A percentile compares a stretch with the other conserved stretches of the same genome.
These are phyloP conservation scores for Lagodon rhomboides DNA, from an alignment of 2,797 vertebrate genomes.

Conservation along the genomic window DNA sequence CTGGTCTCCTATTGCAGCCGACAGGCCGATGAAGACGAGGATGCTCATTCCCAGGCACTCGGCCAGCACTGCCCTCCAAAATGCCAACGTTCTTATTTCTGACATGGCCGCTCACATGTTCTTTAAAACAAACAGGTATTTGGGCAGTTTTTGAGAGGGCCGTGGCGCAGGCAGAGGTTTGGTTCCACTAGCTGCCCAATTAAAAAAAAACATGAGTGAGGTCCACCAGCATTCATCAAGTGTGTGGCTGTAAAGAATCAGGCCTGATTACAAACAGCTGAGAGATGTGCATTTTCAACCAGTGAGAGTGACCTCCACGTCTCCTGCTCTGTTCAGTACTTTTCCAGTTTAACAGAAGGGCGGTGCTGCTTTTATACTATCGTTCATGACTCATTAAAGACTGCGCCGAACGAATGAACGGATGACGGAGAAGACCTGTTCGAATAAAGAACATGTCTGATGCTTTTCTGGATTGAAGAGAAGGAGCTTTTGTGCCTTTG, in stretches of 20 bases:
- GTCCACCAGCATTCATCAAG: constrained; percentile 36
- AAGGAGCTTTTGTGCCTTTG: not conserved
- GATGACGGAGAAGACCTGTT: not conserved
- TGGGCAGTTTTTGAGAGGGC: not conserved
- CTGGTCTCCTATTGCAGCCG: constrained; percentile 81
- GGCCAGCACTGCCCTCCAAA: constrained; percentile 88
- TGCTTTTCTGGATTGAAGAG: not conserved
- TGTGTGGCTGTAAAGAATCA: constrained; percentile 37
- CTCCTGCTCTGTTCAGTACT: constrained; percentile 36
- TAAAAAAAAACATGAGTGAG: constrained; percentile 18
- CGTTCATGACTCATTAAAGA: constrained; percentile 25
- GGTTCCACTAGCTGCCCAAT: constrained; percentile 13
- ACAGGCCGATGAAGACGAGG: constrained; percentile 89
- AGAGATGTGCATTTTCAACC: constrained; percentile 47
- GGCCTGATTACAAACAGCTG: constrained; percentile 67
- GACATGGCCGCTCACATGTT: constrained; percentile 55
- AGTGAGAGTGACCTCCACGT: constrained; percentile 48
- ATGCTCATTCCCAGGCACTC: constrained; percentile 89
- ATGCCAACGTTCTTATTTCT: constrained; percentile 87
- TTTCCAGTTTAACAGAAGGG: constrained; percentile 46
- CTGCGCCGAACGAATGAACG: not conserved
- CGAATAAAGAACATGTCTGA: not conserved
- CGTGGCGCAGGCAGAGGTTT: not conserved
- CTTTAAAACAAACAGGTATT: not conserved
- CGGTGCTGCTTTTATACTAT: constrained; percentile 4